These are phyloP conservation scores for Halichondria panicea DNA, from an alignment of 37 sponge, comb jelly and placozoan species.

Conservation along the genomic window DNA sequence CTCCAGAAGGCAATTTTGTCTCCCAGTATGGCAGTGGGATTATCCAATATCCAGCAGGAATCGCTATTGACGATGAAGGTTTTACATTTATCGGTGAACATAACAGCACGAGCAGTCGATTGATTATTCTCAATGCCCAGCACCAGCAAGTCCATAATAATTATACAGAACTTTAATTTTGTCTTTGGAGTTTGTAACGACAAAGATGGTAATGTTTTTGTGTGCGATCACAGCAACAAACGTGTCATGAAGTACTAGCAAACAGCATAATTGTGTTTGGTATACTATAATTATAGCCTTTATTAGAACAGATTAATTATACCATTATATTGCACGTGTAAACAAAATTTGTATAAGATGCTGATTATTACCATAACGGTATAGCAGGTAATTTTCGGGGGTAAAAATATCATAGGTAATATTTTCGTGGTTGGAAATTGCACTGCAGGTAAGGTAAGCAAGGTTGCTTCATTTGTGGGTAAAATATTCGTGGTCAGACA, in stretches of 20 bases:
- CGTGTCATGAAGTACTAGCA: slow-evolving; percentile 16
- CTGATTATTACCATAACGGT: too few relatives aligned
- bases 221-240: neutral
- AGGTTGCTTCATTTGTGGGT: too few relatives aligned
- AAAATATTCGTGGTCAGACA: too few relatives aligned
- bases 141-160: neutral
- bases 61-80: slow-evolving; percentile 33
- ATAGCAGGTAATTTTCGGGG: too few relatives aligned
- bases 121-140: neutral
- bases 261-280: too few relatives aligned
- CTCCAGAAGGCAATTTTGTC: slow-evolving; percentile 21
- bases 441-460: too few relatives aligned
- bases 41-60: slow-evolving; percentile 20
- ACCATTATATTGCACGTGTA: too few relatives aligned
- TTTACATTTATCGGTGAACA: neutral
- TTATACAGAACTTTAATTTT: neutral
- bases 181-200: slow-evolving; percentile 8
- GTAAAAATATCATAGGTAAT: too few relatives aligned
- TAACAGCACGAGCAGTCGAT: neutral
- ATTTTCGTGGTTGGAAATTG: too few relatives aligned
- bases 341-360: too few relatives aligned
- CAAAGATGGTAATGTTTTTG: slow-evolving; percentile 19
- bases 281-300: too few relatives aligned
- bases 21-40: slow-evolving; percentile 7
- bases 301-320: too few relatives aligned